Base-by-base conservation (phyloP, 2,888 invertebrate genomes). In the Agonum fuliginosum region DNA sequence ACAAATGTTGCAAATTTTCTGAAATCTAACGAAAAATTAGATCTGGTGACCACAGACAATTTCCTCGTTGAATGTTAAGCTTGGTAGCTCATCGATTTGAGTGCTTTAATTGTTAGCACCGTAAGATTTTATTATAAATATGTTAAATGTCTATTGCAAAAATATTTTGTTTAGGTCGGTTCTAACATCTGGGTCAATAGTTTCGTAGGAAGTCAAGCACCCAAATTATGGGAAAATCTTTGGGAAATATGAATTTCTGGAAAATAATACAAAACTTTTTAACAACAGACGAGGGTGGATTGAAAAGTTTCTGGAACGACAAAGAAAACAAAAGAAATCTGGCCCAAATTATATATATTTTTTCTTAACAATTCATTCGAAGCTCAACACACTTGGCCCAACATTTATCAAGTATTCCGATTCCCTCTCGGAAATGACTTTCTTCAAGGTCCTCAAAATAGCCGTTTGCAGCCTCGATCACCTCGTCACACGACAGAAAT, bases 231-330 rank as follows among this genome's bases (percentile, higher is more conserved):
- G 80, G 87, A 67, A 83, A 86, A 2, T 87, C 83, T 73, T 81
- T 85, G 34, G 86, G 89, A 20, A 83, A 83, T 37, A 89, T 90
- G 85, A 89, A 85, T 41, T 91, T 93, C 79, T 83, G 84, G 81
- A 87, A 89, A 80, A 84, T 93, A 80, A 37, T 91, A 0, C 83
- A 86, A 12, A 93, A 92, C 81, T 84, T 88, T 0, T 86, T 87
- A 0, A 67, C 80, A 4, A n/a, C n/a, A n/a, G n/a, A n/a, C n/a
- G n/a, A n/a, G n/a, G n/a, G n/a, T n/a, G n/a, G n/a, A n/a, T n/a
- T n/a, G n/a, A n/a, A n/a, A n/a, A n/a, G n/a, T n/a, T n/a, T n/a
- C n/a, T n/a, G n/a, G n/a, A n/a, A n/a, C n/a, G n/a, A n/a, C n/a
- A n/a, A n/a, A n/a, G n/a, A n/a, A n/a, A n/a, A n/a, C n/a, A n/a